Percentiles rank a stretch among this genome's conserved stretches.
These are phyloP conservation scores for Phorcus lineatus DNA, from an alignment of 2,888 invertebrate species.

Conservation along the genomic window DNA sequence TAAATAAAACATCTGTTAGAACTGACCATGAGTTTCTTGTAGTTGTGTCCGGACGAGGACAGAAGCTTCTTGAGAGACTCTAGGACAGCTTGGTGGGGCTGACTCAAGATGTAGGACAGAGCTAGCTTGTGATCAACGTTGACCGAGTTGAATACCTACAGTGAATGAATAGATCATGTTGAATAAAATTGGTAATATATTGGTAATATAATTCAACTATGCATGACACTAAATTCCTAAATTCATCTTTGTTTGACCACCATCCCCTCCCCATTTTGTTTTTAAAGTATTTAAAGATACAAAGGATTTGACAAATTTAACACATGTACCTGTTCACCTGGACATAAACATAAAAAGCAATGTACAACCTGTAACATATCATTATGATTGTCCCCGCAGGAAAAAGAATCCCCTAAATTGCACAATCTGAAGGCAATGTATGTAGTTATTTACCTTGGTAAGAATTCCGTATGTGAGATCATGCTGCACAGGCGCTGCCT, in stretches of 20 bases:
- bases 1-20: no score
- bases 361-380: no score
- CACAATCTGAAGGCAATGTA: no score
- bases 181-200: no score
- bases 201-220: no score
- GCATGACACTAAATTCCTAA: no score
- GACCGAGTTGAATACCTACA: constrained; percentile 60
- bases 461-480: constrained; percentile 46
- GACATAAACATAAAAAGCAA: no score
- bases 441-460: constrained; percentile 46
- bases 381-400: neutral
- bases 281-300: no score
- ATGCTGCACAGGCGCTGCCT: constrained; percentile 42
- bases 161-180: neutral
- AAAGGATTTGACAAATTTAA: no score
- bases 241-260: no score
- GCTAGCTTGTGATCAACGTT: constrained; percentile 60
- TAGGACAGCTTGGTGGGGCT: constrained; percentile 50
- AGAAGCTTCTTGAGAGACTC: constrained; percentile 54
- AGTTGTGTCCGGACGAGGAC: constrained; percentile 56
- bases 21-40: constrained; percentile 62
- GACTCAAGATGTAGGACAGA: constrained; percentile 47
- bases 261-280: no score
- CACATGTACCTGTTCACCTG: no score
- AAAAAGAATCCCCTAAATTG: neutral